A percentile compares a stretch with the other conserved stretches of the same genome.
Evolutionary conservation across 2,888 invertebrate genomes (phyloP).

Genomic region (Lasioglossum leucozonium): DNA sequence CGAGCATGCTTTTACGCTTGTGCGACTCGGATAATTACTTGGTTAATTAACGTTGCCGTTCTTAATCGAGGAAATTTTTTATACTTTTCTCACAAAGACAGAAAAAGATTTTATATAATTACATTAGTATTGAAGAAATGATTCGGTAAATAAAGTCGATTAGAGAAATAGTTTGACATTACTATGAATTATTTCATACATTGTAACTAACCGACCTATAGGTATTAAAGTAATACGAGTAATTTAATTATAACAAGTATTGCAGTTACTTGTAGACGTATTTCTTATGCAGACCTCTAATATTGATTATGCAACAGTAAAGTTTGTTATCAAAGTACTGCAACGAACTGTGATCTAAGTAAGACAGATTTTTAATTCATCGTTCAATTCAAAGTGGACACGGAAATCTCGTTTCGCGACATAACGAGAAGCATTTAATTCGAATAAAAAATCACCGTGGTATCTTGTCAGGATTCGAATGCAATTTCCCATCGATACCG

Average conservation of each 20-base stretch:
- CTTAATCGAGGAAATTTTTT: background rate
- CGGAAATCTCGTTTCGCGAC: background rate
- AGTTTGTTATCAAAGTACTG: background rate
- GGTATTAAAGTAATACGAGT: background rate
- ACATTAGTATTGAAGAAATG: too few species aligned
- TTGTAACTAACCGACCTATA: background rate
- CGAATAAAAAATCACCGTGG: background rate
- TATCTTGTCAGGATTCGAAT: background rate
- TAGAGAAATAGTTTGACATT: too few species aligned
- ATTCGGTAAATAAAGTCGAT: too few species aligned
- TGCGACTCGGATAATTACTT: background rate
- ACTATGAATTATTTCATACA: background rate
- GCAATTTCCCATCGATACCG: background rate
- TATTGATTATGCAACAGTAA: background rate
- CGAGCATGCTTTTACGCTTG: background rate
- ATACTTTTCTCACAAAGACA: too few species aligned
- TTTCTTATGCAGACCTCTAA: background rate
- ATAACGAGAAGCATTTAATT: background rate
- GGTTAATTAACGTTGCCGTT: background rate
- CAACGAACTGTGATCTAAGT: background rate
- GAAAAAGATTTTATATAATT: too few species aligned
- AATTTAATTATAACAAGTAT: background rate
- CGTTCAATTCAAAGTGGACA: background rate
- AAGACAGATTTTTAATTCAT: background rate
- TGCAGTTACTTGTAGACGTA: background rate